Percentiles rank a stretch among this genome's conserved stretches.
These are phyloP conservation scores for Calosoma granatense DNA, from an alignment of 1,140 invertebrate species.

Conservation along the genomic window DNA sequence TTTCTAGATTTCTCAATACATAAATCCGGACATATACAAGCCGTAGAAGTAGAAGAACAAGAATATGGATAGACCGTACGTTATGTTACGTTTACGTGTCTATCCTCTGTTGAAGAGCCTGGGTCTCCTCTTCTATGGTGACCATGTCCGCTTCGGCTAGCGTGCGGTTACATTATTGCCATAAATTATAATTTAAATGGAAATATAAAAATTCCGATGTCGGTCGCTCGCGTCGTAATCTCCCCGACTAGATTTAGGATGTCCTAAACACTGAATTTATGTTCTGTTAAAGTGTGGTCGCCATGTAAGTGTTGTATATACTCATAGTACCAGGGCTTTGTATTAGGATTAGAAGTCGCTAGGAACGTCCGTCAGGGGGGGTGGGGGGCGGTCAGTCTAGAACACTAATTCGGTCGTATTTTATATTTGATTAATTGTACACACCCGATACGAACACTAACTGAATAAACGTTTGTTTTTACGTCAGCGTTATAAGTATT, in stretches of 20 bases:
- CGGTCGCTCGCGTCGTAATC: neutral
- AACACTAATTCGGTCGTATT: neutral
- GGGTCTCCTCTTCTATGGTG: no score
- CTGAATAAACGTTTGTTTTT: no score
- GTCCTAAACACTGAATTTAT: conserved; percentile 5
- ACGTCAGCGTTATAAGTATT: no score
- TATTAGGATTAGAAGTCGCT: no score
- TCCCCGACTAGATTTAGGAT: conserved; percentile 1
- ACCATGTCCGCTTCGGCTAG: no score
- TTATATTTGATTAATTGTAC: conserved; percentile 6
- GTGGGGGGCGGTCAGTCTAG: neutral
- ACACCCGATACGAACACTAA: no score
- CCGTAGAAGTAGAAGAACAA: no score
- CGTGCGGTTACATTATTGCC: conserved; percentile 4
- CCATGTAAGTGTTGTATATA: neutral
- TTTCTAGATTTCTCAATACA: no score
- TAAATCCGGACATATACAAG: no score
- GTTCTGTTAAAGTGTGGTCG: conserved; percentile 1
- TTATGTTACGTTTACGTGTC: no score
- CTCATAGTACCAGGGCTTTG: neutral
- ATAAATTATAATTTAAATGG: conserved; percentile 9
- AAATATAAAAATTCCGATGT: conserved; percentile 8
- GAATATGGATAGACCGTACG: no score
- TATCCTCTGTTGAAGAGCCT: no score
- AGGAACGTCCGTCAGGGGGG: neutral